phyloP scores from a whole-genome alignment of 2,888 invertebrate genomes.

The Coelopa pilipes region DNA sequence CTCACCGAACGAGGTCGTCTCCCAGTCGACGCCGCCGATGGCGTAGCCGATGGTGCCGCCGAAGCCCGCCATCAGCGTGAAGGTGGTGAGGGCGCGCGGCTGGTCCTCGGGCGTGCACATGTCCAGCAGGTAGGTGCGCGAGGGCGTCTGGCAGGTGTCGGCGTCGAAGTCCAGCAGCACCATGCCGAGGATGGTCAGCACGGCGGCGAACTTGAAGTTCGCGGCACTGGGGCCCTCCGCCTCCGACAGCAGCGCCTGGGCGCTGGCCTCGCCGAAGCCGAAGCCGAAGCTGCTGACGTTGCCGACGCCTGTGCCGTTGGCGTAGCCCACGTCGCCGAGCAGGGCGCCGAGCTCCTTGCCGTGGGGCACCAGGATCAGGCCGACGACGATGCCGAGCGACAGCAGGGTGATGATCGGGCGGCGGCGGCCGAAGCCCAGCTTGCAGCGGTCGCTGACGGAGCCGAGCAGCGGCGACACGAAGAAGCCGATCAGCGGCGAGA shows the following conservation, averaged over 20 bases:
- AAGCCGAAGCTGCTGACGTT: conserved; percentile 37
- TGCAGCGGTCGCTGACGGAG: conserved; percentile 72
- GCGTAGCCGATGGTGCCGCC: conserved; percentile 74
- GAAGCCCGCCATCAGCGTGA: conserved; percentile 74
- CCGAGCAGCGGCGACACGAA: conserved; percentile 68
- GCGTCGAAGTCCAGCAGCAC: conserved; percentile 74
- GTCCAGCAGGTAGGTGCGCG: conserved; percentile 73
- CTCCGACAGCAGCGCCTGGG: conserved; percentile 45
- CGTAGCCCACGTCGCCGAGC: conserved; percentile 65
- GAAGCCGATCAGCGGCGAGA: conserved; percentile 66
- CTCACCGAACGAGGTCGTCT: conserved; percentile 66
- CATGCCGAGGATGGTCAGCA: conserved; percentile 72
- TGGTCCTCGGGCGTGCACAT: conserved; percentile 74
- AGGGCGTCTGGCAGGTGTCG: conserved; percentile 75
- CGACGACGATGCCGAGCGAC: conserved; percentile 71
- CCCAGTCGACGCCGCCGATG: conserved; percentile 72
- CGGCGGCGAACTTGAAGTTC: conserved; percentile 65
- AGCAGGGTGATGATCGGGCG: conserved; percentile 72
- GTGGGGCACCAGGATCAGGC: conserved; percentile 72
- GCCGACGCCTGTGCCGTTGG: conserved; percentile 27
- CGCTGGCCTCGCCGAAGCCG: conserved; percentile 45
- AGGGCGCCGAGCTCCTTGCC: conserved; percentile 70
- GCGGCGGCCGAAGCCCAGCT: conserved; percentile 69
- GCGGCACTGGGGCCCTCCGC: conserved; percentile 30
- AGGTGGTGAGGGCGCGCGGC: conserved; percentile 71